Conservation (phyloP, 2,888 invertebrate genomes). For the Drosophila mettleri region DNA sequence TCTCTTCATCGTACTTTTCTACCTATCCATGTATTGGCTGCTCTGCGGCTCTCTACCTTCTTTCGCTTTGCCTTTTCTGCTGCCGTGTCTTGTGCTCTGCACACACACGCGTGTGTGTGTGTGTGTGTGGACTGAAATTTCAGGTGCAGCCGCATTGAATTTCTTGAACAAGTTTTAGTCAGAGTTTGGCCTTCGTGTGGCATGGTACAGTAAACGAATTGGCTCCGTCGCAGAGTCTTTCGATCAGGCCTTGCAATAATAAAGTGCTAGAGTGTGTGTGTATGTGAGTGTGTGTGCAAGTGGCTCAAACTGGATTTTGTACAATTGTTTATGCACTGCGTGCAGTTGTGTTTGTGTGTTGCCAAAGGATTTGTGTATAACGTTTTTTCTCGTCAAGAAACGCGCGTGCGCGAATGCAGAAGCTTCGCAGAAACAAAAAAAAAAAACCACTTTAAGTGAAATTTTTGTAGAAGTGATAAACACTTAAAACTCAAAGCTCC, state of each 20-base stretch:
- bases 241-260: constrained; percentile 44
- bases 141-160: constrained; percentile 77
- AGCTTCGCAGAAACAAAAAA: background rate
- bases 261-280: constrained; percentile 38
- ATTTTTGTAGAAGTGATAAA: background rate
- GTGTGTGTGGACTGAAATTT: constrained; percentile 60
- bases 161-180: constrained; percentile 84
- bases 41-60: constrained; percentile 62
- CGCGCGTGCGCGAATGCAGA: constrained; percentile 40
- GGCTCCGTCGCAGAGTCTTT: constrained; percentile 43
- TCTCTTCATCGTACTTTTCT: constrained; percentile 66
- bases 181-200: constrained; percentile 85
- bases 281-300: constrained; percentile 18
- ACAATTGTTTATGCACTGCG: constrained; percentile 60
- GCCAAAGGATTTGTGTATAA: constrained; percentile 56
- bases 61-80: constrained; percentile 63
- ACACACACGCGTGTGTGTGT: constrained; percentile 6
- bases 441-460: background rate
- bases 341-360: constrained; percentile 43
- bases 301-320: constrained; percentile 67
- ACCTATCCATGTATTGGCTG: constrained; percentile 67
- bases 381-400: constrained; percentile 45
- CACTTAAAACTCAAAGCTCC: background rate
- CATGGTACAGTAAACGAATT: constrained; percentile 84
- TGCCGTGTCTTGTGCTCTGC: constrained; percentile 71